Conservation (phyloP, 37 sponge, comb jelly and placozoan species). For the Lycopodina hypogea region DNA sequence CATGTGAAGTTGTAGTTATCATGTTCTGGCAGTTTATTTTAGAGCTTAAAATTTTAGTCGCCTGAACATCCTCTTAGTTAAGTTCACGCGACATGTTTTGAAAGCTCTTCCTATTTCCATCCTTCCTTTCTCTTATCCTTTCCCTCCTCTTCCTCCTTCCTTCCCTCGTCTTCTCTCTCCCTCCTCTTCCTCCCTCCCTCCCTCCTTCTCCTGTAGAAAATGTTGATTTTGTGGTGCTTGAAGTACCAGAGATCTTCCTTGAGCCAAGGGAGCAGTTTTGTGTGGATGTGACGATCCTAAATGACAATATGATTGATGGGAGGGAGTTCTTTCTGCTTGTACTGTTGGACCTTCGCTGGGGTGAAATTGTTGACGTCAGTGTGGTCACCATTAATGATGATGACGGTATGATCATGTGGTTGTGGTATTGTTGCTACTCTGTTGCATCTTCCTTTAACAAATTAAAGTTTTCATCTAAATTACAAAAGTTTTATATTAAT, state of each 20-base stretch:
- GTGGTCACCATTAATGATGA: conserved; percentile 15
- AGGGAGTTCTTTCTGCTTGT: conserved; percentile 19
- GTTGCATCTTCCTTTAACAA: not conserved
- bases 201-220: not conserved
- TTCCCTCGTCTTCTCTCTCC: not conserved
- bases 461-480: not conserved
- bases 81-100: not conserved
- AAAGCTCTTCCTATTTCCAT: not conserved
- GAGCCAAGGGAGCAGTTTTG: not conserved
- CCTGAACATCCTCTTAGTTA: not conserved
- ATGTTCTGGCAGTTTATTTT: too few relatives aligned
- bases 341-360: conserved; percentile 21
- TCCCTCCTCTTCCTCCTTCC: not conserved
- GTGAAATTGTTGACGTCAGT: conserved; percentile 6
- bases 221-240: not conserved
- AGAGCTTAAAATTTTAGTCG: not conserved
- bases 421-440: not conserved
- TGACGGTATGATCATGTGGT: not conserved
- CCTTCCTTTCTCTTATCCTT: not conserved
- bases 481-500: too few relatives aligned
- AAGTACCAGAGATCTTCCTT: not conserved
- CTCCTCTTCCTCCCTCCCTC: not conserved
- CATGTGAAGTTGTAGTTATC: too few relatives aligned
- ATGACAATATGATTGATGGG: conserved; percentile 11
- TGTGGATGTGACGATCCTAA: conserved; percentile 1